Conservation (phyloP, 2,113 vertebrate species). For the Gopherus flavomarginatus region DNA sequence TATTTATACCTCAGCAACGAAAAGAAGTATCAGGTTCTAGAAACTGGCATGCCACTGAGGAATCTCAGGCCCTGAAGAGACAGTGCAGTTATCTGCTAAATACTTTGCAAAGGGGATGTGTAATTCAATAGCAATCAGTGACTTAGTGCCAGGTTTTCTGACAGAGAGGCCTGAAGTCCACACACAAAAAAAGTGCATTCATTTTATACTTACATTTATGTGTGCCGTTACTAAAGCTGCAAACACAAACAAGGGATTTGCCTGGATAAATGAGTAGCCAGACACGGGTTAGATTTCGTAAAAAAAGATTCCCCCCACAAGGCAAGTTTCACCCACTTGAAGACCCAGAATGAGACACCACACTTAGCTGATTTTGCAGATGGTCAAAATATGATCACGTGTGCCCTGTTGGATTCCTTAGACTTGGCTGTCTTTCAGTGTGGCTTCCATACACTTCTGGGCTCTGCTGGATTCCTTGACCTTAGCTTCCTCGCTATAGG, state of each 20-base stretch:
- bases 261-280: background rate
- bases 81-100: background rate
- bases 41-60: background rate
- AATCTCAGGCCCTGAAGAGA: background rate
- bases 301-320: rapidly evolving
- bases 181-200: rapidly evolving
- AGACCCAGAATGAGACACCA: rapidly evolving
- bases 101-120: rapidly evolving
- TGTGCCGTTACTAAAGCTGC: rapidly evolving
- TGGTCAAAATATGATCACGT: background rate
- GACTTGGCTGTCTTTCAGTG: background rate
- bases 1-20: slow-evolving; percentile 33
- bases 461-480: background rate
- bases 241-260: background rate
- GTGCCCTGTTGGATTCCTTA: too few relatives aligned
- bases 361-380: background rate
- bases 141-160: background rate
- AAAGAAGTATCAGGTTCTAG: slow-evolving; percentile 42
- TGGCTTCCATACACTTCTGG: background rate
- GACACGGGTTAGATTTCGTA: rapidly evolving
- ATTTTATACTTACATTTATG: rapidly evolving
- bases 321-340: background rate
- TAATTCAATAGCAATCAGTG: background rate
- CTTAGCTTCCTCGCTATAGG: background rate
- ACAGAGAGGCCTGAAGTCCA: background rate